phyloP scores from a whole-genome alignment of 2,888 invertebrate genomes.

The Chrysolina oricalcia region DNA sequence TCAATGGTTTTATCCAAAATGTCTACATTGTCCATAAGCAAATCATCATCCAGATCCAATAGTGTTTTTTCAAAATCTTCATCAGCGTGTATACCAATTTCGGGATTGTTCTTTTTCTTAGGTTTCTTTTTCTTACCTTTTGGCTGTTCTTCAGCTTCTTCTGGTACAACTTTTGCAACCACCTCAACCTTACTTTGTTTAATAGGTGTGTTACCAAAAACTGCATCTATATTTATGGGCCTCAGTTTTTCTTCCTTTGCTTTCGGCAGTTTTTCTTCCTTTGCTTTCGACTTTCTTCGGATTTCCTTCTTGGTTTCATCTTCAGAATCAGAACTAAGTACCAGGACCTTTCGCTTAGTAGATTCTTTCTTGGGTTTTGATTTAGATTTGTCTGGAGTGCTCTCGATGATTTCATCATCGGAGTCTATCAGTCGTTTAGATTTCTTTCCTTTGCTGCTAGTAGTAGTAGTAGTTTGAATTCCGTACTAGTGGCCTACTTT shows the following conservation, averaged over 20 bases:
- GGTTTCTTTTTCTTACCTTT: constrained; percentile 57
- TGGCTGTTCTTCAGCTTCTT: constrained; percentile 48
- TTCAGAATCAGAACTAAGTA: constrained; percentile 61
- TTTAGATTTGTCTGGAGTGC: constrained; percentile 71
- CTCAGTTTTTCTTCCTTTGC: no score
- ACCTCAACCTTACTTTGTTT: constrained; percentile 72
- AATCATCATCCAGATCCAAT: constrained; percentile 77
- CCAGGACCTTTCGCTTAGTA: constrained; percentile 56
- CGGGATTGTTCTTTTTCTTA: constrained; percentile 58
- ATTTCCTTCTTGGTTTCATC: constrained; percentile 56
- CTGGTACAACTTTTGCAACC: constrained; percentile 45
- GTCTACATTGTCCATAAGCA: constrained; percentile 65
- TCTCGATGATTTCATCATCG: constrained; percentile 75
- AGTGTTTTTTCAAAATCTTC: constrained; percentile 82
- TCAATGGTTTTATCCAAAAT: constrained; percentile 65
- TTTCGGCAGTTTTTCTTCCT: constrained; percentile 63
- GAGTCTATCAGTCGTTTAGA: constrained; percentile 67
- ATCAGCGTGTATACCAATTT: constrained; percentile 77
- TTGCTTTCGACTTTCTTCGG: constrained; percentile 63
- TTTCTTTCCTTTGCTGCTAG: constrained; percentile 66
- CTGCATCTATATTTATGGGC: constrained; percentile 71
- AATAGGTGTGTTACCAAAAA: constrained; percentile 79
- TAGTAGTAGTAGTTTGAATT: constrained; percentile 50
- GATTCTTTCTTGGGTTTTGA: constrained; percentile 57
- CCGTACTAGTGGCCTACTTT: constrained; percentile 7